Evolutionary conservation across 2,888 invertebrate genomes (phyloP), one percentile per base, ranked within the genome.

Genomic region (Philopedon plagiatum): DNA sequence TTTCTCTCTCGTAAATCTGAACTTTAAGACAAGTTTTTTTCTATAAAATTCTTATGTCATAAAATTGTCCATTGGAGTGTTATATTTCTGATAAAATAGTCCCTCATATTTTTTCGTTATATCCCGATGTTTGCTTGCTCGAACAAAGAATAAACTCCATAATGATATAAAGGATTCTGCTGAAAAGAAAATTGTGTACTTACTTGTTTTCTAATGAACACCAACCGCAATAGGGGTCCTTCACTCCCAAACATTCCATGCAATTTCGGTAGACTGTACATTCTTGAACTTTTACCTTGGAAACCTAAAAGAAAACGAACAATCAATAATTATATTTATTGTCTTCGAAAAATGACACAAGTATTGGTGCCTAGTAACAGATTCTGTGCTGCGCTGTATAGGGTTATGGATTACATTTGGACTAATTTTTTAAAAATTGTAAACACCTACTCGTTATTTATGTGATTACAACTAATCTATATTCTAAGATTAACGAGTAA

Each of bases 141-240:
- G 41, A 58, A 41, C n/a, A 58, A 58, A 39, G 23, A 15, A 26
- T 18, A 54, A 54, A 8, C 58, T 26, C 13, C 18, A 58, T 41
- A 41, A 58, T 41, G 13, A 58, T 26, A 58, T 41, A 58, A 49
- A 62, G 15, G 58, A 29, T 58, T 7, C 23, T 58, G 23, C 46
- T 46, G 32, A 61, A 54, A 37, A 58, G 41, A 26, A 37, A 58
- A 58, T 13, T 41, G 21, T 68, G 57, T 37, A 85, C 88, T 86
- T 85, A 89, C 90, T 96, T 97, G 87, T 97, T 97, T 87, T 97
- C 97, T 78, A 97, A 87, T 37, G 96, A 96, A 88, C 98, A 98
- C 98, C 98, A 98, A 74, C 98, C 98, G 86, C 98, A 98, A 85
- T 97, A 98, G 0, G 98, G 98, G 88, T 98, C 97, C 85, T 94